Conservation (phyloP, 1,140 invertebrate species). For the Bombus consobrinus region DNA sequence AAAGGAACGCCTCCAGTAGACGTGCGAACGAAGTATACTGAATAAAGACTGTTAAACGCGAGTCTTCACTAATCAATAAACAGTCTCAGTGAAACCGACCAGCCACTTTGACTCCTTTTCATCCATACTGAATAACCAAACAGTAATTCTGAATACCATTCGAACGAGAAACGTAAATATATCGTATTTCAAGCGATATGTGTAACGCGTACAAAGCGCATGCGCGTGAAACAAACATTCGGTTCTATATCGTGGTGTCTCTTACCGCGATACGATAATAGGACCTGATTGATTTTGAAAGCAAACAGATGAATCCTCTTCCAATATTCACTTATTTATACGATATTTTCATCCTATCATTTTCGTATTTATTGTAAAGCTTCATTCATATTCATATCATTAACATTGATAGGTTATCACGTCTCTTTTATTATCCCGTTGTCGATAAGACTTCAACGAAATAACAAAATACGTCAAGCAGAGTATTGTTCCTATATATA, state of each 20-base stretch:
- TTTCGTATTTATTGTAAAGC: background rate
- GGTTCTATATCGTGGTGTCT: background rate
- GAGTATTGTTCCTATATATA: background rate
- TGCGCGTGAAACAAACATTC: slow-evolving; percentile 34
- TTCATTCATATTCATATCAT: background rate
- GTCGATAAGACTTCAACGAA: background rate
- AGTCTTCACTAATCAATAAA: slow-evolving; percentile 3
- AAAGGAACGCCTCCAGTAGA: background rate
- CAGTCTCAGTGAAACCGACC: background rate
- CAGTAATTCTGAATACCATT: slow-evolving; percentile 42
- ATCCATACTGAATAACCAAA: slow-evolving; percentile 53
- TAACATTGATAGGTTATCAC: background rate
- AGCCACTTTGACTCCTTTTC: slow-evolving; percentile 18
- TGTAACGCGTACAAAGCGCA: slow-evolving; percentile 1
- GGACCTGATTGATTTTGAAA: background rate
- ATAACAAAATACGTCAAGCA: background rate
- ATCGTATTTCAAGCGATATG: slow-evolving; percentile 55
- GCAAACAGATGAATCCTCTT: background rate
- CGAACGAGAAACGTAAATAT: slow-evolving; percentile 53
- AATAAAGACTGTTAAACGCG: background rate
- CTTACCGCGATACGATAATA: background rate
- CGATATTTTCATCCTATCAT: background rate
- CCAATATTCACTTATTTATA: slow-evolving; percentile 7
- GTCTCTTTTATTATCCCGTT: background rate
- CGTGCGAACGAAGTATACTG: background rate